phyloP scores from a whole-genome alignment of 1,140 invertebrate genomes.

The Caenorhabditis remanei region DNA sequence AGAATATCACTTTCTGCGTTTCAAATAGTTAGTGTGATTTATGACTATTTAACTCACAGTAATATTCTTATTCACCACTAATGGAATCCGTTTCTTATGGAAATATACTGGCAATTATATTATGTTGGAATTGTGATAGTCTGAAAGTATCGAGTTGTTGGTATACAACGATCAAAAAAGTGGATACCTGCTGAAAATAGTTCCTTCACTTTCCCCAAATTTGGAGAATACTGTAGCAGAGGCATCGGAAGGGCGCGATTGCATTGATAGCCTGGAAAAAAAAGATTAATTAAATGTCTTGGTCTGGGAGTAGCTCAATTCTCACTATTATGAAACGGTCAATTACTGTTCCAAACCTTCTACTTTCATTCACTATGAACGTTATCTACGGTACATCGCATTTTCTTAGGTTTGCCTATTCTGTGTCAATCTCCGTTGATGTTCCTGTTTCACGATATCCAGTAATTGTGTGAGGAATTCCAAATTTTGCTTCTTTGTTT shows the following conservation, averaged over 20 bases:
- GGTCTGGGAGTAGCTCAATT: too few relatives aligned
- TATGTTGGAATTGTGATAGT: conserved; percentile 12
- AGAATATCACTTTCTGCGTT: neutral
- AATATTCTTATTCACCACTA: conserved; percentile 29
- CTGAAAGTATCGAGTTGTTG: neutral
- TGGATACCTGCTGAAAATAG: neutral
- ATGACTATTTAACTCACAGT: neutral
- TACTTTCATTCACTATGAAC: too few relatives aligned
- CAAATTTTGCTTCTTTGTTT: too few relatives aligned
- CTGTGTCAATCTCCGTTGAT: neutral
- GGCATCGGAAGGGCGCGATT: conserved; percentile 29
- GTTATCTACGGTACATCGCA: neutral
- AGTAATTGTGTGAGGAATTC: too few relatives aligned
- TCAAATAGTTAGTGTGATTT: neutral
- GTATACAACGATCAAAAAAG: too few relatives aligned
- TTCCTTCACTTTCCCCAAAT: too few relatives aligned
- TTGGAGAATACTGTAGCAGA: conserved; percentile 43
- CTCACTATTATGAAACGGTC: too few relatives aligned
- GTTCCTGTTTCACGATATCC: too few relatives aligned
- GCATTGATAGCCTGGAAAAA: conserved; percentile 2
- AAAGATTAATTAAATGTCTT: neutral
- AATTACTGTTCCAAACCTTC: too few relatives aligned
- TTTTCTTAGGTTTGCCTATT: neutral
- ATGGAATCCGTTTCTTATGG: neutral
- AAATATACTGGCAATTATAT: conserved; percentile 29